phyloP scores from a whole-genome alignment of 37 sponge, comb jelly and placozoan species.

The Chondrosia reniformis region DNA sequence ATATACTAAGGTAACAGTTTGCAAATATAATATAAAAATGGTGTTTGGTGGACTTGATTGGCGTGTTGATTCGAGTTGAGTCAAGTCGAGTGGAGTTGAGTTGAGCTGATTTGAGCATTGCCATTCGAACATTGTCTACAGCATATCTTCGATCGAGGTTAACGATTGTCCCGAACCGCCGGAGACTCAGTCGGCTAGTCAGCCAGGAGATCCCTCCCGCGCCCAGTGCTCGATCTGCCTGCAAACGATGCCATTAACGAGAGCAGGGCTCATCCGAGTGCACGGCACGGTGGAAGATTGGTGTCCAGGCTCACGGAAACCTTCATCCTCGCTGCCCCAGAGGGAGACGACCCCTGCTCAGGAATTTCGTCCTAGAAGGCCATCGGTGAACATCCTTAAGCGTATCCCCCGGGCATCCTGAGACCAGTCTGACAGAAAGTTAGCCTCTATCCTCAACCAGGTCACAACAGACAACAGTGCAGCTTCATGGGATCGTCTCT shows the following conservation, averaged over 20 bases:
- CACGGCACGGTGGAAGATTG: conserved; percentile 5
- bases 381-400: conserved; percentile 22
- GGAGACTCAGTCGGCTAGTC: not conserved
- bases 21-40: too few relatives aligned
- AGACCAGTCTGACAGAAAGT: conserved; percentile 6
- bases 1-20: too few relatives aligned
- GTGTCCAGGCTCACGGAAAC: conserved; percentile 4
- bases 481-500: conserved; percentile 27
- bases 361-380: conserved; percentile 10
- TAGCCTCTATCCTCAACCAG: conserved; percentile 16
- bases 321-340: conserved; percentile 3
- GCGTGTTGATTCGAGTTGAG: too few relatives aligned
- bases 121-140: too few relatives aligned
- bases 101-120: too few relatives aligned
- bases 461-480: not conserved
- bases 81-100: too few relatives aligned
- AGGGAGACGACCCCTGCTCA: conserved; percentile 6
- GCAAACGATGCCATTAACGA: not conserved
- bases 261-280: conserved; percentile 6
- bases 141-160: not conserved
- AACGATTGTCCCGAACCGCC: not conserved
- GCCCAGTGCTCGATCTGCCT: conserved; percentile 7
- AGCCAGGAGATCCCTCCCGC: not conserved
- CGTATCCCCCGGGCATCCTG: conserved; percentile 28
- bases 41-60: too few relatives aligned